Base-by-base conservation (phyloP, 2,797 vertebrate species). In the Poeciliopsis infans region DNA sequence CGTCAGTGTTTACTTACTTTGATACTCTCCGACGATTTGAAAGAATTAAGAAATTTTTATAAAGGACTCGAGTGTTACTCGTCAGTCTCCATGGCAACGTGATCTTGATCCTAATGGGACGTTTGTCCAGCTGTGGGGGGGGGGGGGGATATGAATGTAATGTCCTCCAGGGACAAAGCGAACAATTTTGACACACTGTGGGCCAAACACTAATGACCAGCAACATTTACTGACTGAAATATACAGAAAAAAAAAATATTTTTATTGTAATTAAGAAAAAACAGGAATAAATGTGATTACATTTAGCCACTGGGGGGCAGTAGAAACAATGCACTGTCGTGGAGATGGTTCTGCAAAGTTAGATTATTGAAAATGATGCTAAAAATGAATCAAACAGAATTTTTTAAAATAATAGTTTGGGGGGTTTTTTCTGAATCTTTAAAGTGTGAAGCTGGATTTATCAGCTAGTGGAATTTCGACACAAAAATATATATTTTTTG, bases 51-150 rank as follows among this genome's bases (percentile, higher is more conserved):
- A 76, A 78, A 12, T 70, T 70, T 70, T 76, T 39, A 18, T 75
- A 68, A 81, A 46, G 49, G 57, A 77, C 74, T 49, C 46, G 31
- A 59, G 47, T 33, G 25, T 82, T 77, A 36, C 2, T 78, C 53
- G 55, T 45, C 13, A 1, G 88, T 91, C 87, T 47, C 84, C 82
- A 84, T 82, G 79, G 80, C 78, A 90, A 92, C 83, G 0, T 69
- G 39, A 59, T 74, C 75, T 89, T 55, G 79, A 75, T 74, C 49
- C 25, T 61, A 84, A 70, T 39, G 2, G 73, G 57, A 68, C 6
- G 64, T 68, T 18, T 41, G 51, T 41, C 20, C 64, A 68, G 39
- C 20, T 23, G 33, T 25, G 10, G 2, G 20, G 16, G 7, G 33
- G 12, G 41, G 0, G 2, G 16, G 20, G 3, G 41, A 5, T 10